A percentile compares a stretch with the other conserved stretches of the same genome.
Evolutionary conservation across 1,140 invertebrate genomes (phyloP).

Genomic region (Diabrotica virgifera): DNA sequence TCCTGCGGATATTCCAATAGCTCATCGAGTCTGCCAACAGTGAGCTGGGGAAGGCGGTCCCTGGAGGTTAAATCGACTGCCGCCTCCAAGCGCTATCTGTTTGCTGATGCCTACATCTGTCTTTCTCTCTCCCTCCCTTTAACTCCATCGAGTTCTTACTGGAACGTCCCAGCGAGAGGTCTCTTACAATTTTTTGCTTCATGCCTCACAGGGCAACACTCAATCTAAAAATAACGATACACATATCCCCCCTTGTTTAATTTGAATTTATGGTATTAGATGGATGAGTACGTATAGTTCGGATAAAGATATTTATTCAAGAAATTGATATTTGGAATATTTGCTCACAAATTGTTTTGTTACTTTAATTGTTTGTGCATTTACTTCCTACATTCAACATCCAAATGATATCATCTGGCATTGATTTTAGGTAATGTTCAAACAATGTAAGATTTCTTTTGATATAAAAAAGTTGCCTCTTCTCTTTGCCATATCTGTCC

Average conservation of each 20-base stretch:
- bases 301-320: too few relatives aligned
- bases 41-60: slow-evolving; percentile 2
- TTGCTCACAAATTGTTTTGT: too few relatives aligned
- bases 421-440: too few relatives aligned
- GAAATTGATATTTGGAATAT: too few relatives aligned
- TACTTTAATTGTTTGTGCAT: too few relatives aligned
- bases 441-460: too few relatives aligned
- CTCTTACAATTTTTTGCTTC: neutral
- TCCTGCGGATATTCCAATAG: neutral
- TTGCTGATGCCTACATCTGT: slow-evolving; percentile 1
- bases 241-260: neutral
- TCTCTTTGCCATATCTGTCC: too few relatives aligned
- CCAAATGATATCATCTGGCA: too few relatives aligned
- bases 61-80: slow-evolving; percentile 8
- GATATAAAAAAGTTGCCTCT: too few relatives aligned
- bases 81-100: slow-evolving; percentile 9
- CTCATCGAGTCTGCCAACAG: slow-evolving; percentile 4
- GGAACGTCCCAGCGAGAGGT: slow-evolving; percentile 4
- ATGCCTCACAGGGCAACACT: neutral
- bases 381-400: too few relatives aligned
- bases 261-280: neutral
- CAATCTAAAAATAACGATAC: slow-evolving; percentile 1
- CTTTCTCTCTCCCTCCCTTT: slow-evolving; percentile 5
- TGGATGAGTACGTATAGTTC: neutral
- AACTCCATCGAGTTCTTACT: neutral